Conservation (phyloP, 2,888 invertebrate genomes). For the Xylocampa areola region DNA sequence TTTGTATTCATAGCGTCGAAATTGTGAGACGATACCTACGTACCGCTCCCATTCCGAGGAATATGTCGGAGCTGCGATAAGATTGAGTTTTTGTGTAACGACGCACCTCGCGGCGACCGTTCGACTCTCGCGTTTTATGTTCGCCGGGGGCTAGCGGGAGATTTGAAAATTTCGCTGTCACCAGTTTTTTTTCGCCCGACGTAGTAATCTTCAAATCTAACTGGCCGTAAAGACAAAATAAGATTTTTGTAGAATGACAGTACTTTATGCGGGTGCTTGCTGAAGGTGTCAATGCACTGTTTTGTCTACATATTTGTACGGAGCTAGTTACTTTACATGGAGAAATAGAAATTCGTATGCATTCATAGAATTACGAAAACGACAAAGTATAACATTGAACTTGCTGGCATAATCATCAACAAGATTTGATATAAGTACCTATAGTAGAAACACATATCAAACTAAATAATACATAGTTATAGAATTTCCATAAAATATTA, state of each 20-base stretch:
- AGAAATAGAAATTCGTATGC: slow-evolving; percentile 17
- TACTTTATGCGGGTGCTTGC: slow-evolving; percentile 49
- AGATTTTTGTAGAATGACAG: slow-evolving; percentile 60
- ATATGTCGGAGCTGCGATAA: slow-evolving; percentile 59
- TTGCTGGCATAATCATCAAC: slow-evolving; percentile 3
- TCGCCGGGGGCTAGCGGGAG: slow-evolving; percentile 64
- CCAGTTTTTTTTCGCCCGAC: slow-evolving; percentile 72
- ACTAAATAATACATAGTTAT: background rate
- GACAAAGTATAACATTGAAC: background rate
- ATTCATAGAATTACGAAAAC: slow-evolving; percentile 20
- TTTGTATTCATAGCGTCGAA: slow-evolving; percentile 53
- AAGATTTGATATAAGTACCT: background rate
- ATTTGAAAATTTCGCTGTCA: slow-evolving; percentile 77
- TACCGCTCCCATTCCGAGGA: slow-evolving; percentile 22
- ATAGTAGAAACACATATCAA: background rate
- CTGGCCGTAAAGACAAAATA: slow-evolving; percentile 80
- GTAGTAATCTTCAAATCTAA: slow-evolving; percentile 80
- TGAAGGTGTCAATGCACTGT: slow-evolving; percentile 61
- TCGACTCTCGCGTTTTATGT: slow-evolving; percentile 65
- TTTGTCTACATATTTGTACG: slow-evolving; percentile 17
- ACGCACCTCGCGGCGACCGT: slow-evolving; percentile 74
- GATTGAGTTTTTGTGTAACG: slow-evolving; percentile 74
- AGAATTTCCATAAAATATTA: no score
- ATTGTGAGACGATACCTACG: slow-evolving; percentile 28
- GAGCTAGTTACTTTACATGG: slow-evolving; percentile 1